Base-by-base conservation (phyloP, 2,888 invertebrate species). In the Gymnosoma rotundatum region DNA sequence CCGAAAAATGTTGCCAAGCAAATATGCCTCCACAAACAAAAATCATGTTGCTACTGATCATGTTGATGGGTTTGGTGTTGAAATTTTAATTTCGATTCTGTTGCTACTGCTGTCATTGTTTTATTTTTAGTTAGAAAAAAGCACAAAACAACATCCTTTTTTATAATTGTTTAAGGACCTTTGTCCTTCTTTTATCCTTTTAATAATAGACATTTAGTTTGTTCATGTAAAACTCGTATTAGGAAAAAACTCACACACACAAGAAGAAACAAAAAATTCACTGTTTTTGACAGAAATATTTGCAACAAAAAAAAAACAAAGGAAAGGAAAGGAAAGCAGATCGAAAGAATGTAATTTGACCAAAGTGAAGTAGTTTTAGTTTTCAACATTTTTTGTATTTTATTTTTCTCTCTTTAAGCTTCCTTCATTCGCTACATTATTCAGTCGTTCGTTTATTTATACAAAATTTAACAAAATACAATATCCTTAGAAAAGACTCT, bases 31-130 rank as follows among this genome's bases (percentile, higher is more conserved):
- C 25, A 25, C 25, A 25, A 25, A 25, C 25, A 25, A 4, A 25
- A 25, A 25, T 2, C n/a, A 6, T 9, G 38, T 14, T 56, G 38
- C 45, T 56, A 18, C 58, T 48, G 48, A 58, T 52, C 7, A 16
- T 48, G 54, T 12, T 78, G 73, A 64, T 74, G 73, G 38, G 60
- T 86, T 83, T 86, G 75, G 82, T 85, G 85, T 80, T 86, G 84
- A 87, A 87, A 87, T 87, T 87, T 87, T 87, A 87, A 87, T 87
- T 87, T 87, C 81, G 72, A 83, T 84, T 70, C 69, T 79, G 21
- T 52, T 52, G 0, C 12, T 58, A 8, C 10, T 52, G n/a, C 56
- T 60, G 25, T 58, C 48, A 67, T 42, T 75, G 70, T 79, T 64
- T 69, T 63, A 21, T 72, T 78, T 69, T 52, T 52, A 18, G 14